These are phyloP conservation scores for Galerucella pusilla DNA, from an alignment of 2,888 invertebrate genomes.

Conservation along the genomic window DNA sequence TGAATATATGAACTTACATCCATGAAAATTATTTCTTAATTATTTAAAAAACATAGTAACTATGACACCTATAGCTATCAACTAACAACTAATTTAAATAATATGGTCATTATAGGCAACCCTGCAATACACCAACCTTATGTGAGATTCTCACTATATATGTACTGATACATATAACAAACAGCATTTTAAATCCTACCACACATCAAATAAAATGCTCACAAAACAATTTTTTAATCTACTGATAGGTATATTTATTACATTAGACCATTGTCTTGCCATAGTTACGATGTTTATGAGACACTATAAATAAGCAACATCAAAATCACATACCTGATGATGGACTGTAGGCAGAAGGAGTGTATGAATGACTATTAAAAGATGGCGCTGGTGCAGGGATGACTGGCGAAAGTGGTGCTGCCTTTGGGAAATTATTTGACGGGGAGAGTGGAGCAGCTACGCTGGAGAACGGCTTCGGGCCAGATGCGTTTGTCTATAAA, in stretches of 20 bases:
- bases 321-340: slow-evolving; percentile 58
- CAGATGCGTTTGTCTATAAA: slow-evolving; percentile 59
- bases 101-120: no score
- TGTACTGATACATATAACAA: no score
- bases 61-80: no score
- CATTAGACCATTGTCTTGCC: background rate
- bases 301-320: background rate
- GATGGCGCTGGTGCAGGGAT: slow-evolving; percentile 56
- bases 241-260: background rate
- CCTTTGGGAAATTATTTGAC: slow-evolving; percentile 48
- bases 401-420: slow-evolving; percentile 53
- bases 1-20: no score
- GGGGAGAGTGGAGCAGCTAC: slow-evolving; percentile 71
- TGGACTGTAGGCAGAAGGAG: slow-evolving; percentile 55
- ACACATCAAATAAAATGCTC: background rate
- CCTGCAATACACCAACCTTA: no score
- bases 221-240: background rate
- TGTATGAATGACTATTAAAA: slow-evolving; percentile 45
- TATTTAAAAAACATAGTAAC: no score
- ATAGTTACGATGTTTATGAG: background rate
- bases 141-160: no score
- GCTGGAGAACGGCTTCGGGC: slow-evolving; percentile 71
- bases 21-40: no score
- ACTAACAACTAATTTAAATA: no score
- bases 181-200: no score